Percentiles rank a stretch among this genome's conserved stretches.
Conservation (phyloP, 2,113 vertebrate genomes). For the Pipa parva region DNA sequence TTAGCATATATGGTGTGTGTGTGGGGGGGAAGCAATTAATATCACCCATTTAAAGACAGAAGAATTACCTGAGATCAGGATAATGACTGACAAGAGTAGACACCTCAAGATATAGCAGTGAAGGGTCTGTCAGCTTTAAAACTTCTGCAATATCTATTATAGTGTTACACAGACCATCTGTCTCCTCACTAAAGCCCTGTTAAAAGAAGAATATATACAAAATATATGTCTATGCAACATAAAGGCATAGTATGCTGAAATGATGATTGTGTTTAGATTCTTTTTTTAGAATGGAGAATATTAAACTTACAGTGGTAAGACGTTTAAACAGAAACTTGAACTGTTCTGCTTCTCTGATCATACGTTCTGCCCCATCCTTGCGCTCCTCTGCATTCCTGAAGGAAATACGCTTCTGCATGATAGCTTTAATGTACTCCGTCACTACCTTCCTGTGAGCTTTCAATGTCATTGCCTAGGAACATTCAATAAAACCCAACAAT, state of each 20-base stretch:
- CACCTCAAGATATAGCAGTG: slow-evolving; percentile 90
- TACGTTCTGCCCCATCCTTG: slow-evolving; percentile 88
- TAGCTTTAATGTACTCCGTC: slow-evolving; percentile 89
- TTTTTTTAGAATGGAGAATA: no score
- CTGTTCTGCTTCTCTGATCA: slow-evolving; percentile 90
- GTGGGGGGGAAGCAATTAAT: no score
- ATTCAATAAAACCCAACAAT: neutral
- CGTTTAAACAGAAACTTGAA: slow-evolving; percentile 90
- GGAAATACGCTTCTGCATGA: slow-evolving; percentile 90
- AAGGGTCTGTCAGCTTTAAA: slow-evolving; percentile 95
- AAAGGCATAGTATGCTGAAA: no score
- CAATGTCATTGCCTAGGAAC: slow-evolving; percentile 79
- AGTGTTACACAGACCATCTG: slow-evolving; percentile 79
- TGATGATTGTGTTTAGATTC: no score
- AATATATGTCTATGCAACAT: no score
- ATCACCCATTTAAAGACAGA: neutral
- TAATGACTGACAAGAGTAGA: slow-evolving; percentile 93
- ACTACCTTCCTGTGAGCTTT: slow-evolving; percentile 87
- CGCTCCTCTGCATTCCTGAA: slow-evolving; percentile 89
- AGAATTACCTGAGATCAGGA: slow-evolving; percentile 86
- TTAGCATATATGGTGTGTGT: no score
- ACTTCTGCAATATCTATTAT: slow-evolving; percentile 91
- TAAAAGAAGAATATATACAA: neutral
- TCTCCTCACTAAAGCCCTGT: slow-evolving; percentile 73
- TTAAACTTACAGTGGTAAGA: slow-evolving; percentile 68